Conservation (phyloP, 2,113 vertebrate species). For the Ictalurus punctatus region DNA sequence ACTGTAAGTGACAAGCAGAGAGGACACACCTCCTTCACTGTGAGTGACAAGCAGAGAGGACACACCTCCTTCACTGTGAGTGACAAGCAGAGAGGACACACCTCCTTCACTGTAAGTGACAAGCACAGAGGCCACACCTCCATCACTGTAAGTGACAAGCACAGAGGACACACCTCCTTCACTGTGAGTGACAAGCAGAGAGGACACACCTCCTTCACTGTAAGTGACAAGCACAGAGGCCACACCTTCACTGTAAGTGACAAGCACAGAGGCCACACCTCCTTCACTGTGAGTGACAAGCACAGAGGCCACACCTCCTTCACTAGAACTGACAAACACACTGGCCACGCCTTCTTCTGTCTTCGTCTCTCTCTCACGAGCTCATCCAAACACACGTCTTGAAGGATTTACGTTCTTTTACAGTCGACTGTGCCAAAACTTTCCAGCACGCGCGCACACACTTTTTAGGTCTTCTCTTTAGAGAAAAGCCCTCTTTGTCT, state of each 20-base stretch:
- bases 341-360: background rate
- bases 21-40: background rate
- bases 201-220: background rate
- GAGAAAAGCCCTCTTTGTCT: conserved; percentile 1
- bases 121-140: background rate
- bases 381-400: conserved; percentile 8
- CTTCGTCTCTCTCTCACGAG: background rate
- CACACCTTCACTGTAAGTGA: background rate
- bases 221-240: background rate
- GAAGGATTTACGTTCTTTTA: conserved; percentile 22
- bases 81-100: background rate
- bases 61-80: no score
- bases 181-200: background rate
- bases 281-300: background rate
- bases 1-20: background rate
- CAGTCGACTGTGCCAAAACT: conserved; percentile 14
- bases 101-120: background rate
- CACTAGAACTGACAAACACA: background rate
- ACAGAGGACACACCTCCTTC: background rate
- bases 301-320: background rate
- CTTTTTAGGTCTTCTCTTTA: conserved; percentile 10
- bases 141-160: background rate
- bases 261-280: background rate
- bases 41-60: no score
- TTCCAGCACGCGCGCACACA: conserved; percentile 10